Conservation (phyloP, 2,888 invertebrate species). For the Xanthorhoe spadicearia region DNA sequence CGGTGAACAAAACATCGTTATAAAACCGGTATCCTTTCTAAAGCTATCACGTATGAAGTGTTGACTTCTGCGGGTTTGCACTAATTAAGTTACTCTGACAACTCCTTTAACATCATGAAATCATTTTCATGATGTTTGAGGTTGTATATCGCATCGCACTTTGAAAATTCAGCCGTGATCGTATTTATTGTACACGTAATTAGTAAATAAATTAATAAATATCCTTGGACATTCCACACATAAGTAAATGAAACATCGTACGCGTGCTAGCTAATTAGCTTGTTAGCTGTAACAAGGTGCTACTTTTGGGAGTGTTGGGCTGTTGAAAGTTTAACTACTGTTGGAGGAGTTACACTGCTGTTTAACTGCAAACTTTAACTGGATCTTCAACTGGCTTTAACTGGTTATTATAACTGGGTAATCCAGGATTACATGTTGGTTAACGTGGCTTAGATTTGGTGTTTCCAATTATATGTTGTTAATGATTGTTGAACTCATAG, state of each 20-base stretch:
- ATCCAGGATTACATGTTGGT: conserved; percentile 5
- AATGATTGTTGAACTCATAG: not conserved
- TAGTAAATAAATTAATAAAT: no score
- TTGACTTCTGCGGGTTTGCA: no score
- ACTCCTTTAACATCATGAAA: no score
- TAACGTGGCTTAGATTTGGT: not conserved
- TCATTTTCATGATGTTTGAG: no score
- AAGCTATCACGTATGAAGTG: no score
- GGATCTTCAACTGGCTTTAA: conserved; percentile 11
- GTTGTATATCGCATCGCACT: no score
- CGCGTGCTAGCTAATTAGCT: not conserved
- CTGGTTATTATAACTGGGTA: conserved; percentile 18
- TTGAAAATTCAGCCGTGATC: no score
- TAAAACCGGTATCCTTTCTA: no score
- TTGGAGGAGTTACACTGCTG: conserved; percentile 18
- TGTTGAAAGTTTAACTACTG: conserved; percentile 24
- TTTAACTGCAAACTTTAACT: conserved; percentile 21
- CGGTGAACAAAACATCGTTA: no score
- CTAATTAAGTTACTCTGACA: no score
- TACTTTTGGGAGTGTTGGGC: conserved; percentile 20
- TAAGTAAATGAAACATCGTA: not conserved
- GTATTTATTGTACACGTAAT: no score
- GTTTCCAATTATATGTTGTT: not conserved
- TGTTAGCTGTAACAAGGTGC: conserved; percentile 11
- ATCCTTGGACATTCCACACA: no score